Conservation (phyloP, 2,797 vertebrate species). For the Etheostoma nigrum region DNA sequence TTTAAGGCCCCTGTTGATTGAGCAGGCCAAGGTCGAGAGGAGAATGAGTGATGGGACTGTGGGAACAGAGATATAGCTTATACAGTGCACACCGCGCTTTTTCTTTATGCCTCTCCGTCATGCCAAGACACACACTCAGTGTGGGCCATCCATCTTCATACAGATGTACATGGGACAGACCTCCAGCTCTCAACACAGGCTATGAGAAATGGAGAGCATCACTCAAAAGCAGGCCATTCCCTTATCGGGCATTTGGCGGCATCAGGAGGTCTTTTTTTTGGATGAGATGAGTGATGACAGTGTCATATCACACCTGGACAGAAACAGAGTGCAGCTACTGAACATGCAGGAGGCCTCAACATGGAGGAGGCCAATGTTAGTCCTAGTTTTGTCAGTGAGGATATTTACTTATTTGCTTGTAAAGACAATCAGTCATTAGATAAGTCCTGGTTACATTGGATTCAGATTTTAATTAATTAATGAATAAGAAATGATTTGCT, state of each 20-base stretch:
- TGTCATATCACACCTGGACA: constrained; percentile 58
- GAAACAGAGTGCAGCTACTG: constrained; percentile 17
- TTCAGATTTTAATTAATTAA: not conserved
- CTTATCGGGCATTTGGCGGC: constrained; percentile 47
- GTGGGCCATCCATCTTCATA: constrained; percentile 65
- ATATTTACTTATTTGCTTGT: not conserved
- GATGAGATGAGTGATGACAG: constrained; percentile 49
- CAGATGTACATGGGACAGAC: constrained; percentile 27
- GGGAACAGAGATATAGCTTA: constrained; percentile 65
- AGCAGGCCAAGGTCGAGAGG: constrained; percentile 71
- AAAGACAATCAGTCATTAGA: not conserved
- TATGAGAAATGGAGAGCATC: constrained; percentile 39
- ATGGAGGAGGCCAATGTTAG: not conserved
- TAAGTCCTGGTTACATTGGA: not conserved
- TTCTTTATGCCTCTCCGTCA: constrained; percentile 33
- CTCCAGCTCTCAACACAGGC: constrained; percentile 14
- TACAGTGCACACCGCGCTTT: constrained; percentile 51
- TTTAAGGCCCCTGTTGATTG: constrained; percentile 61
- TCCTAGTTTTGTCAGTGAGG: constrained; percentile 17
- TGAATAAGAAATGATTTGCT: not conserved
- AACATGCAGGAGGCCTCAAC: not conserved
- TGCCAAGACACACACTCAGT: constrained; percentile 52
- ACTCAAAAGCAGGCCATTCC: constrained; percentile 50
- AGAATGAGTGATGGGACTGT: constrained; percentile 39
- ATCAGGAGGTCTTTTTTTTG: constrained; percentile 19